Base-by-base conservation (phyloP, 2,888 invertebrate genomes). In the Yponomeuta sedellus region DNA sequence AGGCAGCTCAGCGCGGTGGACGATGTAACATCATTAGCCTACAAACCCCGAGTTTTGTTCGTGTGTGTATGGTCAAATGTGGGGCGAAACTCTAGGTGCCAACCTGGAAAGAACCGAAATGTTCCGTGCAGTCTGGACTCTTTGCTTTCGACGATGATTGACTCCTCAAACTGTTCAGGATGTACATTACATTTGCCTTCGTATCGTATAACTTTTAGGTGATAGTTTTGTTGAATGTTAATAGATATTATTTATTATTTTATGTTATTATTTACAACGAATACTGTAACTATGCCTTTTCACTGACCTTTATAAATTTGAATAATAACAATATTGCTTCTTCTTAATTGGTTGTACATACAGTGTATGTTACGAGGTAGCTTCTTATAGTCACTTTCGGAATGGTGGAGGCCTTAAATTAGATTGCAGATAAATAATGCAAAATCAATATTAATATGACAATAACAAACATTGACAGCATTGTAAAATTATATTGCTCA, bases 191-290 rank as follows among this genome's bases (percentile, higher is more conserved):
- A 34, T 64, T 64, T 64, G 64, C 28, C 19, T 57, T 56, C 28
- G 19, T 64, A 16, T 56, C 28, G 57, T 64, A 44, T 52, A 52
- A 52, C 44, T 52, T 52, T 52, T 16, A 16, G 16, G 44, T 52
- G 12, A 52, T 63, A 34, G 34, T 79, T 52, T 85, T 82, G 88
- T 89, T 89, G 86, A 88, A 84, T 83, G 82, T 89, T 88, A 76
- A 83, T 86, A 87, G 85, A 83, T 79, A 83, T 85, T 84, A 86
- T 86, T 88, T 85, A 85, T 87, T 79, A 79, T 76, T 52, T 81
- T 80, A 82, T 82, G 78, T 83, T 64, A 82, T 78, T 81, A 52
- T 52, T 52, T 52, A 82, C 88, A 88, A 86, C 87, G 87, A 88
- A 88, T 80, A 80, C 78, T 80, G 70, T 70, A 22, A 58, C 61